Base-by-base conservation (phyloP, 2,797 vertebrate species). In the Mastacembelus armatus region DNA sequence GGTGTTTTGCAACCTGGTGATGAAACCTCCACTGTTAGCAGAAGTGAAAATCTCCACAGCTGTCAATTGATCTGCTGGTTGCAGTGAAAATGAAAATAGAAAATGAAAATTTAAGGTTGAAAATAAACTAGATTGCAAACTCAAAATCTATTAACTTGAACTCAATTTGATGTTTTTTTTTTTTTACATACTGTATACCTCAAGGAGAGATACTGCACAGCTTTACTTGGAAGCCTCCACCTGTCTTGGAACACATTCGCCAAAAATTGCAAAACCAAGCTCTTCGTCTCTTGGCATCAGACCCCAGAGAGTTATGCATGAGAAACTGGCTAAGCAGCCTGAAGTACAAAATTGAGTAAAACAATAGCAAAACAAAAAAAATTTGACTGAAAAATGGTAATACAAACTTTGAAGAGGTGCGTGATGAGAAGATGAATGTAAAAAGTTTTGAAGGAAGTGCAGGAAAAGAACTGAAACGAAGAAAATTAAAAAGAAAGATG, bases 401-500 rank as follows among this genome's bases (percentile, higher is more conserved):
- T 64, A n/a, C 7, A 49, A 45, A 63, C 32, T 55, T 66, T 62
- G 70, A 68, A 64, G 35, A 16, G 11, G 9, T 66, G 7, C 27
- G 47, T 42, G 48, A 40, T 1, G 6, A 18, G 19, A 5, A 58
- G 40, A 44, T 55, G 67, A 67, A 65, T 72, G 40, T 55, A 29
- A 22, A 51, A 49, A 29, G 50, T 55, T 35, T 19, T 72, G 50
- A 58, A 55, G 32, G 45, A 66, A 42, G 33, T 7, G 0, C 24
- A 55, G 33, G 21, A 38, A 48, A 47, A 60, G 3, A 54, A 44
- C 10, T 15, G 56, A 56, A 74, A 8, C 54, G 66, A 72, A 55
- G 35, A 16, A 58, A 44, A 66, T 10, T 58, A 67, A 66, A 44
- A 60, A 66, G 22, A 32, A 24, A 45, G 16, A 70, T 66, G 40